Base-by-base conservation (phyloP, 2,113 vertebrate species). In the Caloenas nicobarica region DNA sequence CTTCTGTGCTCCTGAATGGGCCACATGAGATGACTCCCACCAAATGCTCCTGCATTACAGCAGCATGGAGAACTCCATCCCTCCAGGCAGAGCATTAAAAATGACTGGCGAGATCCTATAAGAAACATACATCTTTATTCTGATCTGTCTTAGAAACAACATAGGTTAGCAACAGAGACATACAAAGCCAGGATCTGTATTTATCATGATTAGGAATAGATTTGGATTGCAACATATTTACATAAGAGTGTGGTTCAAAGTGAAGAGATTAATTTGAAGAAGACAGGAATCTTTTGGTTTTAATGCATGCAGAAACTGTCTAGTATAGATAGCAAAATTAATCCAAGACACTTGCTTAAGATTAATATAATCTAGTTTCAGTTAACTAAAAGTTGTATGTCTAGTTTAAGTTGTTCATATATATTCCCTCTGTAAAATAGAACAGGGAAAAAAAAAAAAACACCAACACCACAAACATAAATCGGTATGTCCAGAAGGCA, bases 241-340 rank as follows among this genome's bases (percentile, higher is more conserved):
- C 11, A 9, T 34, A 38, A 69, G 12, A 36, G 9, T 13, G 18
- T 40, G 29, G 17, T 40, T 89, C 53, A 86, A 83, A 79, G 19
- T 13, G 24, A 79, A 82, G 10, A 76, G 17, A 58, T 31, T 3
- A 81, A 81, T 62, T 68, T 84, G 42, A 87, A 88, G 53, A 87
- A 16, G 18, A 33, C 13, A 54, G 13, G 56, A 88, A 88, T 78
- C 13, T 3, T 61, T 51, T 78, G 26, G 34, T 34, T 86, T 88
- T 54, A 85, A 36, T 18, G 36, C 44, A 87, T 34, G 13, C 22
- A 89, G 44, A 78, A 93, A 61, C 9, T 48, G 7, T 44, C 34
- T 74, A 58, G 23, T 76, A 82, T 71, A 51, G 28, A 51, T 21
- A 72, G 13, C 50, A 82, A 91, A 73, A 89, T 51, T 85, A 94